Percentiles rank a stretch among this genome's conserved stretches.
phyloP scores from a whole-genome alignment of 2,888 invertebrate species.

The Caenorhabditis panamensis region DNA sequence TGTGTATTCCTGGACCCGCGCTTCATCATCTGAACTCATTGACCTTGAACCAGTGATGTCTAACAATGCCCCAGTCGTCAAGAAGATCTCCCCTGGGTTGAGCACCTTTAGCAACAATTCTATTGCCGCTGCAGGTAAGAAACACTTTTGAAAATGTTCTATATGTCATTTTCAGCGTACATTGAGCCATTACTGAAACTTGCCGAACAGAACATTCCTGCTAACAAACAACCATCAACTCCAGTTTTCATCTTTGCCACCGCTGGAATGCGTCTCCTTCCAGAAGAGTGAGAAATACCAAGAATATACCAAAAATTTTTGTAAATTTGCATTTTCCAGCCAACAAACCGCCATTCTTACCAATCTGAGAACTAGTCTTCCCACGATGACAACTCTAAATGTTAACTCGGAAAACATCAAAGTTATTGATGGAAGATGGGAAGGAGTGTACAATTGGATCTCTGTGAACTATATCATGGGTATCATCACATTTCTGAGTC shows the following conservation, averaged over 20 bases:
- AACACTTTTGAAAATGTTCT: not conserved
- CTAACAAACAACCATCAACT: conserved; percentile 82
- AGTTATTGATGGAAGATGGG: conserved; percentile 84
- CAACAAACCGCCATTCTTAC: conserved; percentile 82
- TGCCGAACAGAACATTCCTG: conserved; percentile 82
- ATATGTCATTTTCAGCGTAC: conserved; percentile 65
- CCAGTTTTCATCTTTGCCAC: conserved; percentile 84
- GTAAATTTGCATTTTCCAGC: conserved; percentile 69
- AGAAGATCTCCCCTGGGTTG: conserved; percentile 77
- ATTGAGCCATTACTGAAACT: conserved; percentile 83
- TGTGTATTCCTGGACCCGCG: conserved; percentile 83
- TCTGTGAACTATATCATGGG: conserved; percentile 80
- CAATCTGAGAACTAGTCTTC: conserved; percentile 82
- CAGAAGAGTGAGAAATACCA: conserved; percentile 75
- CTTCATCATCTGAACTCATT: conserved; percentile 82
- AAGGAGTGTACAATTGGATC: conserved; percentile 84
- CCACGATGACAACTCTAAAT: conserved; percentile 78
- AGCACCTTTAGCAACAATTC: conserved; percentile 76
- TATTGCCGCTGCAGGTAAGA: conserved; percentile 67
- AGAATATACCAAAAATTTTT: not conserved
- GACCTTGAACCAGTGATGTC: conserved; percentile 82
- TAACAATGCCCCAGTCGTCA: conserved; percentile 73
- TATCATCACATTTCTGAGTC: conserved; percentile 62
- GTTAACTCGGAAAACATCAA: conserved; percentile 82
- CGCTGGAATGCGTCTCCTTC: conserved; percentile 84